Evolutionary conservation across 2,797 vertebrate species (phyloP), one percentile per base, ranked within the genome.

Genomic region (Tenualosa ilisha): DNA sequence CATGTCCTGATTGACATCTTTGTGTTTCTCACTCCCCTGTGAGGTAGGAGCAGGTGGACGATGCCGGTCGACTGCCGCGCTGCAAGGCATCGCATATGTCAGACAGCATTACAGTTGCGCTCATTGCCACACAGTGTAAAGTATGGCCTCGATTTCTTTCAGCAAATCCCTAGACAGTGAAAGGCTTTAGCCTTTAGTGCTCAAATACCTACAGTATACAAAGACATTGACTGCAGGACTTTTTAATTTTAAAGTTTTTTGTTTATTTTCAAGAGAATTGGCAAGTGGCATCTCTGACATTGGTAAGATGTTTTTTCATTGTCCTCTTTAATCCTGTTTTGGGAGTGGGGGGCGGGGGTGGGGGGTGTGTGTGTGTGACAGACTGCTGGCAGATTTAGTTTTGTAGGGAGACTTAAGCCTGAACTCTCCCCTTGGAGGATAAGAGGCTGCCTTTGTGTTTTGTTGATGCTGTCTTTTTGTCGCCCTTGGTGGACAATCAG

Each of bases 401-500:
- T 68, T 68, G 59, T 2, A n/a, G n/a, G 59, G 59, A 63, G 59
- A 13, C 13, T 37, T 68, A 26, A 68, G 63, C 63, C 68, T 75
- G 5, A 20, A 17, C 37, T 43, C 37, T 75, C 13, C 37, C 37
- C 17, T 17, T 5, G 37, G 31, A 43, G 37, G 4, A 75, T 37
- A 75, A 75, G 68, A 75, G 37, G 13, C 68, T 75, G 68, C 68
- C 68, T 75, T 75, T 75, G 68, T 75, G 68, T 43, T 43, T 75
- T 75, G 68, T 75, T 43, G 15, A 17, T 75, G 68, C 13, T 43
- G 68, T 75, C 68, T 75, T 75, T 43, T 43, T 43, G 17, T 75
- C 37, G 68, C 13, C 68, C 68, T 43, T 75, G 68, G 31, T 17
- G 86, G 72, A 93, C 92, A 93, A 89, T 92, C 37, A 53, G 56